Conservation (phyloP, 2,888 invertebrate species). For the Macropis europaea region DNA sequence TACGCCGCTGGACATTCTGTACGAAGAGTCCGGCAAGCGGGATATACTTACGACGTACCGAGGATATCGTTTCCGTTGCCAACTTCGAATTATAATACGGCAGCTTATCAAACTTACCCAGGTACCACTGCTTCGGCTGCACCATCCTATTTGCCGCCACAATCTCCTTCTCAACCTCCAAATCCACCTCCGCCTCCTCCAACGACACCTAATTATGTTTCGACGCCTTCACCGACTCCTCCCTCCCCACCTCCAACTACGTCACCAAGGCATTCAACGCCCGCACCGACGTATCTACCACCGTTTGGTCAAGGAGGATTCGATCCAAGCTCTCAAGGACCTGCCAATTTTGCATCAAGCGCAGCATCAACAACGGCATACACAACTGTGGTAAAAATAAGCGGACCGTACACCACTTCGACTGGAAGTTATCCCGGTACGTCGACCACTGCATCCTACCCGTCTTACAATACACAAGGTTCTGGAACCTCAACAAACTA, state of each 20-base stretch:
- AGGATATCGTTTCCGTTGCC: slow-evolving; percentile 61
- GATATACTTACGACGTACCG: slow-evolving; percentile 69
- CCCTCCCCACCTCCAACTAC: slow-evolving; percentile 22
- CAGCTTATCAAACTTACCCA: slow-evolving; percentile 5
- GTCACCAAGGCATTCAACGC: slow-evolving; percentile 26
- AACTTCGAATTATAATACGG: slow-evolving; percentile 35
- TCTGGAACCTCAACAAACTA: neutral
- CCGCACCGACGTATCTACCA: slow-evolving; percentile 57
- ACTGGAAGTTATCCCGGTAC: neutral
- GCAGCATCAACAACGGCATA: neutral
- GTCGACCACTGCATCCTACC: neutral
- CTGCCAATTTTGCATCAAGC: neutral
- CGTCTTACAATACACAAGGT: neutral
- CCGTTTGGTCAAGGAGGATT: slow-evolving; percentile 28
- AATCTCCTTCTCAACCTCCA: slow-evolving; percentile 19
- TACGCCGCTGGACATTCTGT: slow-evolving; percentile 42
- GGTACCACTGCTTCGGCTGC: slow-evolving; percentile 16
- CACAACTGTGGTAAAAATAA: neutral
- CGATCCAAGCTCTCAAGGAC: neutral
- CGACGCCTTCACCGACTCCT: slow-evolving; percentile 28
- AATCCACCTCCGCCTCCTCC: slow-evolving; percentile 19
- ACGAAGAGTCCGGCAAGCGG: slow-evolving; percentile 66
- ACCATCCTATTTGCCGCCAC: slow-evolving; percentile 16
- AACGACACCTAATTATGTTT: no score
- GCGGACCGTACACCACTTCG: neutral